phyloP scores from a whole-genome alignment of 1,140 invertebrate species.

The Arion vulgaris region DNA sequence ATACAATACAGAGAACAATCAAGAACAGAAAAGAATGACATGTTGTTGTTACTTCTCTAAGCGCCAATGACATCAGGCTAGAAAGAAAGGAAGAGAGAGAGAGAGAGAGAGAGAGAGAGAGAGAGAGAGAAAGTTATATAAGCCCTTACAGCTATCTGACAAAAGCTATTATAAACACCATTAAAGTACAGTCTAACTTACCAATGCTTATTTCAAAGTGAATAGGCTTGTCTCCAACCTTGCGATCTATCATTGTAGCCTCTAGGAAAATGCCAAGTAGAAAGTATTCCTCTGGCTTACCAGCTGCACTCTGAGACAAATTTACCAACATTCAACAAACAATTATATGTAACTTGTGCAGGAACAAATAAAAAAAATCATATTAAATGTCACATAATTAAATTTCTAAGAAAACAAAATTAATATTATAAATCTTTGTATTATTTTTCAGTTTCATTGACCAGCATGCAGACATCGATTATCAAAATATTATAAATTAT shows the following conservation, averaged over 20 bases:
- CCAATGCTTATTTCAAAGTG: constrained; percentile 89
- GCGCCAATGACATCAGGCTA: not conserved
- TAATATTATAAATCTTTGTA: too few relatives aligned
- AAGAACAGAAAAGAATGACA: too few relatives aligned
- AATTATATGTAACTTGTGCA: too few relatives aligned
- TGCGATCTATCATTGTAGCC: constrained; percentile 88
- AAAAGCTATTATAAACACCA: too few relatives aligned
- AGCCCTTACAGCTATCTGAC: too few relatives aligned
- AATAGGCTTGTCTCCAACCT: constrained; percentile 85
- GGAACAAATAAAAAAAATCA: not conserved
- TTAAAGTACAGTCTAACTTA: too few relatives aligned
- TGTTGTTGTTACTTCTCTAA: not conserved
- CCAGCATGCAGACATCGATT: too few relatives aligned
- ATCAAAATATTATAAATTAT: too few relatives aligned
- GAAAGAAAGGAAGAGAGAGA: not conserved
- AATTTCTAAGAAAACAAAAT: too few relatives aligned
- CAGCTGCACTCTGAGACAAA: constrained; percentile 63
- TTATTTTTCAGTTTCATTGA: too few relatives aligned
- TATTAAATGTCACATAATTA: not conserved
- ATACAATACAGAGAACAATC: too few relatives aligned
- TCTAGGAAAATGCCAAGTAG: constrained; percentile 86
- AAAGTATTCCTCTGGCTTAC: constrained; percentile 78
- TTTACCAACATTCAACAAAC: not conserved
- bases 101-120: constrained; percentile 15
- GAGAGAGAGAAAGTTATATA: too few relatives aligned